A percentile compares a stretch with the other conserved stretches of the same genome.
Conservation (phyloP, 2,888 invertebrate species). For the Gisinianus flammeolus region DNA sequence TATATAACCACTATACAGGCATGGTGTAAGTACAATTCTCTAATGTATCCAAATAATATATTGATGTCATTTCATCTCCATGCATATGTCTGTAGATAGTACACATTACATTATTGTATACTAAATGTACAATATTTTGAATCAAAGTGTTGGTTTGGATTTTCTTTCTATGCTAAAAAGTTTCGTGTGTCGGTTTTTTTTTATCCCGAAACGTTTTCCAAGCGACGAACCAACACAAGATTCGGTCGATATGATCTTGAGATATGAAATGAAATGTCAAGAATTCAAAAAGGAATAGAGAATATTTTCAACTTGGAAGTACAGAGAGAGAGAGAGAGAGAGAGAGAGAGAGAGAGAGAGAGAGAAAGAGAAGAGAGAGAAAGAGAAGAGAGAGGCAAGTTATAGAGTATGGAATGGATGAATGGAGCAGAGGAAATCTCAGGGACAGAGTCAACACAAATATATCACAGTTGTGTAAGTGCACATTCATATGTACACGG, state of each 20-base stretch:
- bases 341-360: neutral
- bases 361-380: neutral
- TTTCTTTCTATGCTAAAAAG: neutral
- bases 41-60: too few relatives aligned
- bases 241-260: conserved; percentile 7
- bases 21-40: too few relatives aligned
- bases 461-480: too few relatives aligned
- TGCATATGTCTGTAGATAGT: too few relatives aligned
- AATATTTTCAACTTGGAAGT: neutral
- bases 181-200: neutral
- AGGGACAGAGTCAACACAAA: too few relatives aligned
- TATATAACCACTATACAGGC: too few relatives aligned
- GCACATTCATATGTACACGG: too few relatives aligned
- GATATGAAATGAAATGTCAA: conserved; percentile 12
- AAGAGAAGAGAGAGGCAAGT: neutral
- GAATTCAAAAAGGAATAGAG: neutral
- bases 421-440: neutral
- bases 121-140: neutral
- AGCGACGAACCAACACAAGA: conserved; percentile 14
- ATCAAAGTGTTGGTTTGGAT: neutral
- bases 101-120: too few relatives aligned
- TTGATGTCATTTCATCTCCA: too few relatives aligned
- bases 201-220: neutral
- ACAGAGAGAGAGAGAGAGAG: neutral
- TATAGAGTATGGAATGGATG: neutral